These are phyloP conservation scores for Gastrophryne carolinensis DNA, from an alignment of 2,797 vertebrate species.

Conservation along the genomic window DNA sequence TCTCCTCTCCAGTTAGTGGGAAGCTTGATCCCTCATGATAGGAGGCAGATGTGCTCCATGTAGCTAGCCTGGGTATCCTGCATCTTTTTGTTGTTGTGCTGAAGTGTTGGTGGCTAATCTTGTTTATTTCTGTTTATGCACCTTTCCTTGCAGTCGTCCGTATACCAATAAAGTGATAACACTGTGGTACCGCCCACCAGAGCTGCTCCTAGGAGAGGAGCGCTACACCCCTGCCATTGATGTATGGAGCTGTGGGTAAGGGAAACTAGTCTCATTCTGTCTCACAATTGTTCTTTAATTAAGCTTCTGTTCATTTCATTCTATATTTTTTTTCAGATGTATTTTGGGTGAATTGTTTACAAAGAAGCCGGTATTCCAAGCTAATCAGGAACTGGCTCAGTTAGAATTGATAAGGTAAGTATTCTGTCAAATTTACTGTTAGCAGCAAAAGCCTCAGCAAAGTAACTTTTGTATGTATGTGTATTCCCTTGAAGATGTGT, in stretches of 20 bases:
- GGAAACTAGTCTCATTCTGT: neutral
- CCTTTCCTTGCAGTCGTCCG: conserved; percentile 79
- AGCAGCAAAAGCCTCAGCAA: no score
- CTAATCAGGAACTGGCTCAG: conserved; percentile 96
- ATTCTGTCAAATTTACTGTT: neutral
- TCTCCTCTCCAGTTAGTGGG: no score
- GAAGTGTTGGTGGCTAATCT: no score
- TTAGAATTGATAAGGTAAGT: conserved; percentile 96
- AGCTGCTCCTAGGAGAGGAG: conserved; percentile 93
- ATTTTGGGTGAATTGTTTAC: conserved; percentile 97
- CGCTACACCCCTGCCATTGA: conserved; percentile 96
- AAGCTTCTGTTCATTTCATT: neutral
- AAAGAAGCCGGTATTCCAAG: conserved; percentile 98
- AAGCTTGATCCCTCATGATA: no score
- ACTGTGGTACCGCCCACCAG: conserved; percentile 96
- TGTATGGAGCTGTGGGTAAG: conserved; percentile 98
- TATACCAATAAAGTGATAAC: conserved; percentile 99
- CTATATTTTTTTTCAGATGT: conserved; percentile 75
- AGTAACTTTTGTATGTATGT: no score
- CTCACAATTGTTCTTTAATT: neutral
- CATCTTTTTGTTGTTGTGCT: no score
- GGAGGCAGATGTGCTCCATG: no score
- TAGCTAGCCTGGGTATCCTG: no score
- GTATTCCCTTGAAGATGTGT: no score
- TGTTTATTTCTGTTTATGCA: no score